A percentile compares a stretch with the other conserved stretches of the same genome.
phyloP scores from a whole-genome alignment of 2,113 vertebrate genomes.

The Otolemur garnettii region DNA sequence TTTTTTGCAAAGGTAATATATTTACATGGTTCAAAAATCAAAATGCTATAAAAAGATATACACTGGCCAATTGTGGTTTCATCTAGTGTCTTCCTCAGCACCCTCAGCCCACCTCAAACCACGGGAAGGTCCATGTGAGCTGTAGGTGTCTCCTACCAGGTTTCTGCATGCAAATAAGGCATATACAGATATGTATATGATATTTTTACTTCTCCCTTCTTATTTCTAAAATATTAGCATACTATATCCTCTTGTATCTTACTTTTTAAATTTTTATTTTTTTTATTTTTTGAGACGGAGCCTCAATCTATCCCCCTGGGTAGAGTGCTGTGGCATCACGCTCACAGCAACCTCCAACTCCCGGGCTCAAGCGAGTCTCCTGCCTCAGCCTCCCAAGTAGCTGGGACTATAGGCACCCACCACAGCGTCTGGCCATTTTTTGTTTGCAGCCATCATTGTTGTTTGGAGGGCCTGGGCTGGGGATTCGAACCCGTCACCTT shows the following conservation, averaged over 20 bases:
- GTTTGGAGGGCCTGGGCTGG: too few relatives aligned
- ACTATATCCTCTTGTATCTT: neutral
- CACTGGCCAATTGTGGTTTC: neutral
- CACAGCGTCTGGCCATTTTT: too few relatives aligned
- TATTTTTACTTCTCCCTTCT: neutral
- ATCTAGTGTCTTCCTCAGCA: neutral
- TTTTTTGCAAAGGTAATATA: neutral
- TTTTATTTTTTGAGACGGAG: too few relatives aligned
- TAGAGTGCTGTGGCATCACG: too few relatives aligned
- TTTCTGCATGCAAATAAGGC: neutral
- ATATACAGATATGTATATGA: neutral
- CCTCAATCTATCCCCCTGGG: too few relatives aligned
- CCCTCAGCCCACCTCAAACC: fast-evolving
- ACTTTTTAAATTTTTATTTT: neutral
- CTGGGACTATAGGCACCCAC: too few relatives aligned
- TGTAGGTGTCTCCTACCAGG: fast-evolving
- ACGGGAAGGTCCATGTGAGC: fast-evolving
- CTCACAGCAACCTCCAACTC: too few relatives aligned
- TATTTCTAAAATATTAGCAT: neutral
- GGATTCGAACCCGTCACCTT: too few relatives aligned
- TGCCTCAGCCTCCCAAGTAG: too few relatives aligned
- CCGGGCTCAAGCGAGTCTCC: too few relatives aligned
- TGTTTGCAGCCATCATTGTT: too few relatives aligned
- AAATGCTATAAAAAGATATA: neutral
- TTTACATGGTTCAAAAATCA: neutral